Base-by-base conservation (phyloP, 1,140 invertebrate species). In the Galleria mellonella region DNA sequence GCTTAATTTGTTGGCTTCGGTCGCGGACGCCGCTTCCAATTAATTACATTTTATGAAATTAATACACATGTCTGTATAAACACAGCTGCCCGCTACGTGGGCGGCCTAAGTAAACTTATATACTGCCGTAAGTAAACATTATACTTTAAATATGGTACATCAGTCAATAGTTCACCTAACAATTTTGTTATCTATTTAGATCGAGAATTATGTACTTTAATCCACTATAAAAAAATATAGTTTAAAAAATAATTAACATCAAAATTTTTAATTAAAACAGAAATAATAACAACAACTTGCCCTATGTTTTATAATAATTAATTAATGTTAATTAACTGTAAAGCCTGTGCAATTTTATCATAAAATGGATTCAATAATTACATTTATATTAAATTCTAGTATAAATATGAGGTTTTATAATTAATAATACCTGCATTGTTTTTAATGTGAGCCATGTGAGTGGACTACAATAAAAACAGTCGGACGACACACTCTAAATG, bases 101-200 rank as follows among this genome's bases (percentile, higher is more conserved):
- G 52, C 62, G 58, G 63, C 63, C 65, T 72, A 71, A 78, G 68
- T 83, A 75, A 86, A 86, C 82, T 82, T 86, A 86, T 86, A 85
- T 85, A 83, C 76, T 86, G 77, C 56, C 69, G 64, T 86, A 85
- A 86, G 73, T 87, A 85, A 84, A 69, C 71, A 82, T 87, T 87
- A n/a, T n/a, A 87, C 69, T 76, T 83, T 87, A 84, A 84, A 86
- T 87, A 87, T 87, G 86, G 83, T 87, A 87, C 83, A 87, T 87
- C 85, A 87, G 85, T 87, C 85, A 73, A 86, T 75, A 83, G 72
- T 76, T 74, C 77, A 79, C 72, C 78, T 85, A 83, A 84, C 62
- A 68, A 72, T 81, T 84, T 84, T 77, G 72, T 79, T 74, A 62
- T 85, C 81, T 85, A 84, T 79, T 82, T 23, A 69, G 69, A 83